Percentiles rank a stretch among this genome's conserved stretches.
Conservation (phyloP, 2,113 vertebrate species). For the Macrotus californicus region DNA sequence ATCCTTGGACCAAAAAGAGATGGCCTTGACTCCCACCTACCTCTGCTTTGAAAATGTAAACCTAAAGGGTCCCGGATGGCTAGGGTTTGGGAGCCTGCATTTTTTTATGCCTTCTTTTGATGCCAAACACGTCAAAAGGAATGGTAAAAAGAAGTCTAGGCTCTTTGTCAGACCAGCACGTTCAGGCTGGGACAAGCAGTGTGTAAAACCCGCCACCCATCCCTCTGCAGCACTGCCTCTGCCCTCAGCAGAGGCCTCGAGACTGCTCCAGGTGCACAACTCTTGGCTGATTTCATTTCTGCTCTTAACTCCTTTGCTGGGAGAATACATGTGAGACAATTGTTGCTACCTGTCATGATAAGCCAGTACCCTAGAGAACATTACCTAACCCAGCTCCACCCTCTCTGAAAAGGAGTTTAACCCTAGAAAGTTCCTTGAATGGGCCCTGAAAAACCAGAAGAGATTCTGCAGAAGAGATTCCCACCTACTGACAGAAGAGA, state of each 20-base stretch:
- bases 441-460: neutral
- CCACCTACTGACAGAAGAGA: neutral
- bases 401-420: constrained; percentile 35
- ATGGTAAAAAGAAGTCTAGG: neutral
- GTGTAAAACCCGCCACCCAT: constrained; percentile 45
- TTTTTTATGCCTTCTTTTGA: constrained; percentile 42
- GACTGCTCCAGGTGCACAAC: constrained; percentile 49
- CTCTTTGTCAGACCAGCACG: neutral
- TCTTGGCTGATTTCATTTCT: constrained; percentile 58
- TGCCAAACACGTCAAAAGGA: neutral
- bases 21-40: constrained; percentile 7
- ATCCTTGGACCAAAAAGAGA: neutral
- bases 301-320: constrained; percentile 64
- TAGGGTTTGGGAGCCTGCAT: neutral
- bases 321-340: constrained; percentile 62
- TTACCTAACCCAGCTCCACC: constrained; percentile 63
- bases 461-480: neutral
- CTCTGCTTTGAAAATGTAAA: constrained; percentile 38
- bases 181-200: constrained; percentile 73
- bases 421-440: constrained; percentile 26
- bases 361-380: constrained; percentile 52
- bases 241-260: constrained; percentile 71
- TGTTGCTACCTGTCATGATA: constrained; percentile 65
- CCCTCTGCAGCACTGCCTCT: constrained; percentile 60
- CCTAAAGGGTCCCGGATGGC: neutral